Evolutionary conservation across 2,113 vertebrate genomes (phyloP).

Genomic region (Athene noctua): DNA sequence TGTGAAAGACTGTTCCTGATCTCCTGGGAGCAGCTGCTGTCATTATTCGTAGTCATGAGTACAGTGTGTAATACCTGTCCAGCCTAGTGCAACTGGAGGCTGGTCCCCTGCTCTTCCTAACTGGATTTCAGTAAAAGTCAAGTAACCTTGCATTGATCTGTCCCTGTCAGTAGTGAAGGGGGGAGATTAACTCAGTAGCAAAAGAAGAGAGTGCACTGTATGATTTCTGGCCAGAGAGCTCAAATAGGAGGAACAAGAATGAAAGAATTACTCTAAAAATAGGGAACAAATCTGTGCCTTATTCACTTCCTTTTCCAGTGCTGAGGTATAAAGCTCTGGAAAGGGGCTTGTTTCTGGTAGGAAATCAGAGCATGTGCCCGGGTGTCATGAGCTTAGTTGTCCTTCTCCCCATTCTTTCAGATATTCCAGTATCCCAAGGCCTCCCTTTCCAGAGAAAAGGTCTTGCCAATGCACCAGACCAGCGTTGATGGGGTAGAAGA

Average conservation of each 20-base stretch:
- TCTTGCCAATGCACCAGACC: conserved; percentile 83
- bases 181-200: background rate
- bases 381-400: background rate
- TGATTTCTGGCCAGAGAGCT: background rate
- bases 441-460: conserved; percentile 75
- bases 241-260: background rate
- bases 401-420: conserved; percentile 56
- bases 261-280: background rate
- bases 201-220: background rate
- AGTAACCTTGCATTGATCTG: background rate
- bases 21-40: background rate
- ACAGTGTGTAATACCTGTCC: background rate
- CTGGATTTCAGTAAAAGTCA: background rate
- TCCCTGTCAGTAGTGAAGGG: background rate
- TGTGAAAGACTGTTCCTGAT: background rate
- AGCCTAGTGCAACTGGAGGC: background rate
- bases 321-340: background rate
- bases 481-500: conserved; percentile 86
- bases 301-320: background rate
- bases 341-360: background rate
- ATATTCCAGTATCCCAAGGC: conserved; percentile 72
- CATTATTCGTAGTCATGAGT: background rate
- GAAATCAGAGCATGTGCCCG: background rate
- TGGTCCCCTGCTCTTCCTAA: background rate
- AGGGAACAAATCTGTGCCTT: background rate